Base-by-base conservation (phyloP, 2,113 vertebrate genomes). In the Okapia johnstoni region DNA sequence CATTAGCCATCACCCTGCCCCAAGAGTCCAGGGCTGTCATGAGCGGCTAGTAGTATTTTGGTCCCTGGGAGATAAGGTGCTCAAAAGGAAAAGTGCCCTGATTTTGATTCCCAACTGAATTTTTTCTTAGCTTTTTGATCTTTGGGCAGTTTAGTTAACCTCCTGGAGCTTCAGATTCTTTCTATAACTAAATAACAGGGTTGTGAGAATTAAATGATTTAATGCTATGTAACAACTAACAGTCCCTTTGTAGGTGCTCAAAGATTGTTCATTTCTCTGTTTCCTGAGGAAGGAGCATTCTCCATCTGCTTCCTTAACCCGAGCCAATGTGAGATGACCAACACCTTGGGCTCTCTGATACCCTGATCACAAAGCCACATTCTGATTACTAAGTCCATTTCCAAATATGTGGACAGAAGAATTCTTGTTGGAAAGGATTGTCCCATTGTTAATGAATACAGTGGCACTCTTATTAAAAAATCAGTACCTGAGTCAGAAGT, bases 391-490 rank as follows among this genome's bases (percentile, higher is more conserved):
- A 83, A 91, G 60, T 93, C 79, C 55, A 95, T 81, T 95, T 43
- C 46, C 76, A 83, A 6, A 1, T 66, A 43, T 17, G 14, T 85
- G 33, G 21, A 48, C 55, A 30, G 26, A 81, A 43, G 63, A 94
- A 66, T 93, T 70, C 55, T 86, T 50, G 2, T 26, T 23, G 30
- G 43, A 63, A 87, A 96, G 28, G 21, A 76, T 15, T 30, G 4
- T 81, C 17, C 13, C 57, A 11, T 63, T 90, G 55, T 55, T 97
- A 25, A 48, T 87, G 63, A 89, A 63, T 87, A 28, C 55, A 90
- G 70, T 77, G 86, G 58, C n/a, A 93, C 58, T 58, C 14, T 92
- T 96, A 61, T 58, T 48, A 48, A 81, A 55, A 96, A 96, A 80
- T 93, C 54, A 95, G 28, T 70, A 58, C 73, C 57, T 66, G 17